A percentile compares a stretch with the other conserved stretches of the same genome.
Evolutionary conservation across 2,888 invertebrate genomes (phyloP).

Genomic region (Siphlonurus alternatus): DNA sequence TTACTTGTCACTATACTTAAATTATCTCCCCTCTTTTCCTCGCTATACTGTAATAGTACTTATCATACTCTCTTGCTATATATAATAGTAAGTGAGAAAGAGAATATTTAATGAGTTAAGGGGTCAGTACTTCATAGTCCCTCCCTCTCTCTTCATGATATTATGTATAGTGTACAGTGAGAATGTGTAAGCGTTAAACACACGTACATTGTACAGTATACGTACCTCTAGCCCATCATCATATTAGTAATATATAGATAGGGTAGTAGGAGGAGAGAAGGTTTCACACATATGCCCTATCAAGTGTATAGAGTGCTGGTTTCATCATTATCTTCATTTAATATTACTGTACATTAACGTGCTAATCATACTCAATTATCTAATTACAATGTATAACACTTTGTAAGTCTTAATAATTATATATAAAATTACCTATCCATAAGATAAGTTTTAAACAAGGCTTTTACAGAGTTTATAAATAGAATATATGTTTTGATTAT

Average conservation of each 20-base stretch:
- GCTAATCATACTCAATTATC: not conserved
- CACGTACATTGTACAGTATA: not conserved
- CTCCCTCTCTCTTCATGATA: too few species aligned
- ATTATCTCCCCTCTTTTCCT: not conserved
- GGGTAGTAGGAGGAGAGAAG: not conserved
- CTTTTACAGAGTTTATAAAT: too few species aligned
- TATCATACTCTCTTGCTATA: not conserved
- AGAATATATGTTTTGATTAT: too few species aligned
- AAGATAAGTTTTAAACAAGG: too few species aligned
- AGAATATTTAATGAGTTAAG: not conserved
- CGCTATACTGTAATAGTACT: not conserved
- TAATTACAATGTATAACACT: too few species aligned
- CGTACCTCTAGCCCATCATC: not conserved
- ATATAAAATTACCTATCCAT: too few species aligned
- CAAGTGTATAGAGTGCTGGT: not conserved
- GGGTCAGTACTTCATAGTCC: not conserved
- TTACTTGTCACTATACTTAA: not conserved
- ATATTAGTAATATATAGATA: not conserved
- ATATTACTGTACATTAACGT: not conserved
- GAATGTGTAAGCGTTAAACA: not conserved
- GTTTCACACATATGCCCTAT: not conserved
- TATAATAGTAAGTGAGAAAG: not conserved
- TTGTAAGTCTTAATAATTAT: too few species aligned
- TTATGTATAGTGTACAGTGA: not conserved
- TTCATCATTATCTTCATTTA: not conserved